A percentile compares a stretch with the other conserved stretches of the same genome.
Conservation (phyloP, 2,113 vertebrate species). For the Prochilodus magdalenae region DNA sequence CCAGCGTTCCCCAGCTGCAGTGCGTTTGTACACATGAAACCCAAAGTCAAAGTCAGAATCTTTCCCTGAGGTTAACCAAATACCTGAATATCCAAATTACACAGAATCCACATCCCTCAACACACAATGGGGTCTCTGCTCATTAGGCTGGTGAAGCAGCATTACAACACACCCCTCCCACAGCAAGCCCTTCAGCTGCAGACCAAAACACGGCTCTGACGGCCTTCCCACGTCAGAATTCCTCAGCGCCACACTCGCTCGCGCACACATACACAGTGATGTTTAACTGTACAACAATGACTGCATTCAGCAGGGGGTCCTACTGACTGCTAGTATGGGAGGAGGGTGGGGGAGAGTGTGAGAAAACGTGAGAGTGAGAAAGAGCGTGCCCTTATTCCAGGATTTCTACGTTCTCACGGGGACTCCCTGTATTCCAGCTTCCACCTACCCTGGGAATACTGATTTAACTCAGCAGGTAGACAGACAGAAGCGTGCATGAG, state of each 20-base stretch:
- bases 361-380: neutral
- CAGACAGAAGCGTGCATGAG: neutral
- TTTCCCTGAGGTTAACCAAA: too few species aligned
- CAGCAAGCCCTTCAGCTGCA: neutral
- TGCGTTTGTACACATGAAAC: too few species aligned
- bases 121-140: neutral
- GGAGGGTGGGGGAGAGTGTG: neutral
- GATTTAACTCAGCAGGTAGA: neutral
- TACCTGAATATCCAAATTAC: too few species aligned
- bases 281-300: constrained; percentile 60
- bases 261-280: constrained; percentile 29
- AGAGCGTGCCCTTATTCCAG: neutral
- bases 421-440: neutral
- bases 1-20: too few species aligned
- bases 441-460: neutral
- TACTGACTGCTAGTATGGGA: constrained; percentile 31
- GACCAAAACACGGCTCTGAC: neutral
- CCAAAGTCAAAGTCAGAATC: too few species aligned
- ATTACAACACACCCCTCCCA: neutral
- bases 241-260: neutral
- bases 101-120: too few species aligned
- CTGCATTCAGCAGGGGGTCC: constrained; percentile 60
- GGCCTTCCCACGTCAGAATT: constrained; percentile 38
- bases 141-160: neutral
- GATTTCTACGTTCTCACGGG: neutral